Base-by-base conservation (phyloP, 2,113 vertebrate genomes). In the Clinocottus analis region DNA sequence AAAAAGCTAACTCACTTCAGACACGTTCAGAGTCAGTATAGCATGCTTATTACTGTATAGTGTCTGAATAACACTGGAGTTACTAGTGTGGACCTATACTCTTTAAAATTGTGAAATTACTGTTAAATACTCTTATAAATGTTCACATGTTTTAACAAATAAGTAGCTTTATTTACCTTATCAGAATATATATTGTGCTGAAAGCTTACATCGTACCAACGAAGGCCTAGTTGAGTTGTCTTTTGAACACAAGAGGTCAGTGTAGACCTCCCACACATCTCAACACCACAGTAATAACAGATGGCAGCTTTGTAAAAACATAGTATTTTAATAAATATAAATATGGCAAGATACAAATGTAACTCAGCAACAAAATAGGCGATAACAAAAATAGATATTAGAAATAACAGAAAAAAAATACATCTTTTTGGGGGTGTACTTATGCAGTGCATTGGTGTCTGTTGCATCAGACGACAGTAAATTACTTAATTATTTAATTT, bases 271-370 rank as follows among this genome's bases (percentile, higher is more conserved):
- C 13, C 7, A 33, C 14, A 71, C 2, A 37, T 51, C n/a, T 61
- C 13, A 67, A 51, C 19, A n/a, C 10, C 2, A 1, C 35, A 60
- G 23, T 4, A 13, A 72, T 6, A 11, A 77, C 16, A 43, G 9
- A 58, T 25, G 2, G 33, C 47, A 65, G 14, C 1, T 80, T 75
- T 87, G 33, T 85, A 81, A 87, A 89, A 90, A 89, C 64, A 75
- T 62, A 47, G 0, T 33, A 23, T 53, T 90, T 91, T 91, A 92
- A 91, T 93, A 89, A 91, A 91, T 91, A 92, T 41, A 82, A 82
- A 80, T 87, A 69, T 25, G 62, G 49, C n/a, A 86, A 87, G 84
- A 91, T 83, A 87, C 66, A 84, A 67, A 63, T 81, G 3, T 37
- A 60, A 49, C 17, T 51, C 43, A 0, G 35, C 17, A 41, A 63